A percentile compares a stretch with the other conserved stretches of the same genome.
These are phyloP conservation scores for Drosophila borealis DNA, from an alignment of 2,888 invertebrate genomes.

Conservation along the genomic window DNA sequence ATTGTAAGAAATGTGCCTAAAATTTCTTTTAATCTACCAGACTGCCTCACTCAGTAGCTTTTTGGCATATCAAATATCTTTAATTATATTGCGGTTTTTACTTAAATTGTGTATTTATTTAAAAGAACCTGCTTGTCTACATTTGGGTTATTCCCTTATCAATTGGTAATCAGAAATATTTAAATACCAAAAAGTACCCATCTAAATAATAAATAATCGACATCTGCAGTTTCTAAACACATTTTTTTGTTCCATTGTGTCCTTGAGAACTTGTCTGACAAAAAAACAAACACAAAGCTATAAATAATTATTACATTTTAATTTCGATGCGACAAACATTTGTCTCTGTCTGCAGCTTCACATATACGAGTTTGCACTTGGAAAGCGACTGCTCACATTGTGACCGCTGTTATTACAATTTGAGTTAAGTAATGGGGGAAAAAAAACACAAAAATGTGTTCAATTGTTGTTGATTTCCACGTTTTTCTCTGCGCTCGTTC, in stretches of 20 bases:
- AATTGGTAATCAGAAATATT: too few relatives aligned
- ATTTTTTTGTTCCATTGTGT: slow-evolving; percentile 23
- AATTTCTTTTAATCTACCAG: too few relatives aligned
- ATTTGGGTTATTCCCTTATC: neutral
- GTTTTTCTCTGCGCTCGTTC: slow-evolving; percentile 58
- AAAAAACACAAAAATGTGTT: slow-evolving; percentile 32
- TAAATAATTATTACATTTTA: slow-evolving; percentile 24
- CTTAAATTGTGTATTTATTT: neutral
- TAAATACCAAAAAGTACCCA: neutral
- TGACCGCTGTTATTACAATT: slow-evolving; percentile 33
- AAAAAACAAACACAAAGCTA: slow-evolving; percentile 6
- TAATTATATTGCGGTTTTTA: too few relatives aligned
- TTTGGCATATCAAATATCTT: too few relatives aligned
- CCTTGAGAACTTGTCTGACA: slow-evolving; percentile 18
- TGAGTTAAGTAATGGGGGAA: slow-evolving; percentile 38
- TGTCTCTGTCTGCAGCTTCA: slow-evolving; percentile 12
- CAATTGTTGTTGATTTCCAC: slow-evolving; percentile 63
- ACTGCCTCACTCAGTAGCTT: too few relatives aligned
- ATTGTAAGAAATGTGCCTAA: neutral
- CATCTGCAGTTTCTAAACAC: neutral
- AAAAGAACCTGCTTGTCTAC: neutral
- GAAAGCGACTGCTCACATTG: slow-evolving; percentile 27
- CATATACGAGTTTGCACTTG: slow-evolving; percentile 23
- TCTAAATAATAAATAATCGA: slow-evolving; percentile 5
- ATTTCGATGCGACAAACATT: slow-evolving; percentile 24